Evolutionary conservation across 2,888 invertebrate species (phyloP), one percentile per base, ranked within the genome.

Genomic region (Cryptus armator): DNA sequence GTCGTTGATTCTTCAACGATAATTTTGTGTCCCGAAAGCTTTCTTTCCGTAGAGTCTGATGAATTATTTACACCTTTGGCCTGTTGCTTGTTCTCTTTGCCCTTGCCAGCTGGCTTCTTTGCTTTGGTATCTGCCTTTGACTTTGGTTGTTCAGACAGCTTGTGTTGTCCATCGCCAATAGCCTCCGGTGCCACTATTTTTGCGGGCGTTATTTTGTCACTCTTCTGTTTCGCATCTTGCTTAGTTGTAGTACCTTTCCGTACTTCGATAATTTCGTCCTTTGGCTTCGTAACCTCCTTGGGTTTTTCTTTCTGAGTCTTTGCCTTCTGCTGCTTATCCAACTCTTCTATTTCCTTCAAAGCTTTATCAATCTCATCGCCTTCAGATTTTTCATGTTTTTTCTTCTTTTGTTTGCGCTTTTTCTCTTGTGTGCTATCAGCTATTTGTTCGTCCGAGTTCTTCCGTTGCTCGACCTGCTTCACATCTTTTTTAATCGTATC

Each of bases 341-440:
- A 92, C 56, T 91, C 91, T 51, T 93, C 93, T 59, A 94, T 94
- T 89, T 94, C 95, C 89, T 93, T 94, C 48, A 94, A 89, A 71
- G 94, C 94, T 86, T 93, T 93, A 81, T 95, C 95, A 71, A 94
- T 94, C 87, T 94, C 94, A 85, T 94, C 94, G 66, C 92, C 93
- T 16, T 90, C 84, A 3, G 88, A 86, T 79, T 91, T 91, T 29
- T 91, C 91, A 24, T 80, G 66, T 71, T 92, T 93, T 88, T 92
- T 92, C 77, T 90, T 92, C 78, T 92, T 93, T 62, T 91, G 86
- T 48, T 90, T 92, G 2, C 90, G 89, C 77, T 91, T 92, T 84
- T 92, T 93, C 56, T 91, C 90, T 48, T 81, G 86, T 9, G 51
- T 56, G 86, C 87, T 89, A 87, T 87, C 87, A 1, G 88, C 80